Evolutionary conservation across 2,888 invertebrate genomes (phyloP).

Genomic region (Xylophagus ater): DNA sequence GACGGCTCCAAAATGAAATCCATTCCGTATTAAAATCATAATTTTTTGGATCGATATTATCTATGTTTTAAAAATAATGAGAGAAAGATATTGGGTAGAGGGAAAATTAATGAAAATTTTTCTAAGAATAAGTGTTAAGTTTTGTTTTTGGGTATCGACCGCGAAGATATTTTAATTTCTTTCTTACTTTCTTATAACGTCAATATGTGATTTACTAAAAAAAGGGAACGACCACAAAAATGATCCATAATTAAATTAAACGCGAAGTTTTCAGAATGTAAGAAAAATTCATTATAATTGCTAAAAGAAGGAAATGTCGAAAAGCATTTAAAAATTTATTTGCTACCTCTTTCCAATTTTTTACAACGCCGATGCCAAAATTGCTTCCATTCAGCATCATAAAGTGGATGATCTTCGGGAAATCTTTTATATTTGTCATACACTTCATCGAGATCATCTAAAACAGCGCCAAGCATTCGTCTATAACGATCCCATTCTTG

Average conservation of each 20-base stretch:
- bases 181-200: not conserved
- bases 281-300: too few species aligned
- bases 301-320: not conserved
- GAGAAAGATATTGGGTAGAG: too few species aligned
- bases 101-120: not conserved
- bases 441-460: conserved; percentile 12
- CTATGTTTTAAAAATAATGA: conserved; percentile 12
- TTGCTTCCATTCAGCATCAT: conserved; percentile 16
- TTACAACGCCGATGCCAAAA: conserved; percentile 13
- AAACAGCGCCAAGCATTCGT: conserved; percentile 13
- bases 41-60: conserved; percentile 14
- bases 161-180: not conserved
- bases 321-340: not conserved
- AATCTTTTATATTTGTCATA: conserved; percentile 11
- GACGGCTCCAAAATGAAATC: conserved; percentile 13
- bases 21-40: conserved; percentile 17
- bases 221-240: too few species aligned
- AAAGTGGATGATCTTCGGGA: conserved; percentile 16
- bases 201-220: too few species aligned
- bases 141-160: not conserved
- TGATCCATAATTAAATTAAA: too few species aligned
- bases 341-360: conserved; percentile 15
- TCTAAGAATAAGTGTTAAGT: not conserved
- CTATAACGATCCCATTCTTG: conserved; percentile 14
- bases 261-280: too few species aligned